Conservation (phyloP, 2,888 invertebrate genomes). For the Chymomyza procnemis region DNA sequence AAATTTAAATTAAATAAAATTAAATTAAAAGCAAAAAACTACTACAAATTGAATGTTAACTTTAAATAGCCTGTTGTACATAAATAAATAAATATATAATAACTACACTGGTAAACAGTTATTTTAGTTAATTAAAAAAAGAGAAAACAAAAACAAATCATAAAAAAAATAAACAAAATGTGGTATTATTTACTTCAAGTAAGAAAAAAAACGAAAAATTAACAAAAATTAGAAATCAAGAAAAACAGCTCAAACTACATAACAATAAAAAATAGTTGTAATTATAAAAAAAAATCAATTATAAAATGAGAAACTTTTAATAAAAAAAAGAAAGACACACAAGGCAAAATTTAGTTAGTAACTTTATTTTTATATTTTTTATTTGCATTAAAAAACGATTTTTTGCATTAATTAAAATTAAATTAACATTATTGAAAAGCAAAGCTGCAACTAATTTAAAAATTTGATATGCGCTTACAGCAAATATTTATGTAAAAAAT, state of each 20-base stretch:
- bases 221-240: neutral
- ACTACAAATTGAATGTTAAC: neutral
- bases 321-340: too few relatives aligned
- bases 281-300: neutral
- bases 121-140: conserved; percentile 24
- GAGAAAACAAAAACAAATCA: neutral
- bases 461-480: too few relatives aligned
- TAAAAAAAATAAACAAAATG: conserved; percentile 36
- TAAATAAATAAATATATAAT: neutral
- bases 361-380: too few relatives aligned
- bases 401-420: too few relatives aligned
- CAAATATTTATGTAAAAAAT: too few relatives aligned
- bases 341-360: too few relatives aligned
- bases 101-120: conserved; percentile 21
- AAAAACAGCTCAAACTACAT: neutral
- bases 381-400: too few relatives aligned
- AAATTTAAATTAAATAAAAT: too few relatives aligned
- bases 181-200: conserved; percentile 66
- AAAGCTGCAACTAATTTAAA: too few relatives aligned
- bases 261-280: conserved; percentile 1
- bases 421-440: too few relatives aligned
- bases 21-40: neutral
- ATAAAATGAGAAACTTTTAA: neutral
- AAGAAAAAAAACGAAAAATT: conserved; percentile 23
- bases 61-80: neutral